phyloP scores from a whole-genome alignment of 2,888 invertebrate genomes.

The Agrypnus murinus region DNA sequence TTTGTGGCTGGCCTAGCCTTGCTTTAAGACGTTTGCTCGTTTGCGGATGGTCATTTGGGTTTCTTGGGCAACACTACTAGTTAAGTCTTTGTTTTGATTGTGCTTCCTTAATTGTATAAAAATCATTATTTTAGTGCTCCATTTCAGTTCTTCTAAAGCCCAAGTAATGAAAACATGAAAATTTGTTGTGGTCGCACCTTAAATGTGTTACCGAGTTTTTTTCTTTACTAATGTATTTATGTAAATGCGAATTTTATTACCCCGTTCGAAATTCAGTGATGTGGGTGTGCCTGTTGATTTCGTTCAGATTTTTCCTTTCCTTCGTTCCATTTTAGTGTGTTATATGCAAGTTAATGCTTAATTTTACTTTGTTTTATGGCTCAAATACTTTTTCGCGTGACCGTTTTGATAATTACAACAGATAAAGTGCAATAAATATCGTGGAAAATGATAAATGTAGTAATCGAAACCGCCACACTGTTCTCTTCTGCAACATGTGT shows the following conservation, averaged over 20 bases:
- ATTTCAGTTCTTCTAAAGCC: no score
- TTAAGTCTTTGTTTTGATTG: no score
- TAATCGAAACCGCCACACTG: conserved; percentile 44
- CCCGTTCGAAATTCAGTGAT: background rate
- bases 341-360: conserved; percentile 10
- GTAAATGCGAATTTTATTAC: conserved; percentile 26
- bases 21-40: conserved; percentile 61
- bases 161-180: no score
- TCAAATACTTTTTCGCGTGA: conserved; percentile 40
- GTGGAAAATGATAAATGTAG: conserved; percentile 54
- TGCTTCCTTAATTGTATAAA: no score
- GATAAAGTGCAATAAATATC: conserved; percentile 56
- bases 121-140: no score
- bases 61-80: no score
- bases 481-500: conserved; percentile 56
- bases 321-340: background rate
- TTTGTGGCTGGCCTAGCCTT: conserved; percentile 32
- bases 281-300: conserved; percentile 43
- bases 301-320: background rate
- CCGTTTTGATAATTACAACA: conserved; percentile 52
- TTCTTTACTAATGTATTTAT: conserved; percentile 21
- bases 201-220: background rate
- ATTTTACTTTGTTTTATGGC: conserved; percentile 35
- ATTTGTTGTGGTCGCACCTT: no score
- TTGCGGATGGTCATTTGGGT: conserved; percentile 59